Percentiles rank a stretch among this genome's conserved stretches.
Evolutionary conservation across 2,797 vertebrate genomes (phyloP).

Genomic region (Eulemur albifrons): DNA sequence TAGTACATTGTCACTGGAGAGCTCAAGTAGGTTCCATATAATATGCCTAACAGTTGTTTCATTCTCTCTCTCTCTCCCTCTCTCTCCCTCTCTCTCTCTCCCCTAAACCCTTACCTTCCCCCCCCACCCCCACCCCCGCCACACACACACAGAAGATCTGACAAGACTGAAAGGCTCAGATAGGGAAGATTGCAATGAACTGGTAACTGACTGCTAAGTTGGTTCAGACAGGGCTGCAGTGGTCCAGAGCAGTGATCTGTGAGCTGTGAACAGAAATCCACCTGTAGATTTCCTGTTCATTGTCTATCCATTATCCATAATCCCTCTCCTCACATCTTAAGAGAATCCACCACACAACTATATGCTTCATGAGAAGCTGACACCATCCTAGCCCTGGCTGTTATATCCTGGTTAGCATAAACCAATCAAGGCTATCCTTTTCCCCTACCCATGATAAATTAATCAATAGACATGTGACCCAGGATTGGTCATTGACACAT

Average conservation of each 20-base stretch:
- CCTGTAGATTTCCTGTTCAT: background rate
- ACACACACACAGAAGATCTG: background rate
- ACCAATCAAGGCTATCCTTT: background rate
- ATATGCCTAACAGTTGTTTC: background rate
- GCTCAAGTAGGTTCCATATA: background rate
- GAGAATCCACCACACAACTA: background rate
- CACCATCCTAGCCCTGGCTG: background rate
- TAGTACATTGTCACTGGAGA: background rate
- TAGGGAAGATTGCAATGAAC: conserved; percentile 14
- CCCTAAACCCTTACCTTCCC: accelerated
- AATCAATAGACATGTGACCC: background rate
- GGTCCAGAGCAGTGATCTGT: conserved; percentile 27
- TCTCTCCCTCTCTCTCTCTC: background rate
- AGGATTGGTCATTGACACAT: background rate
- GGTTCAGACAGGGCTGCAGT: conserved; percentile 16
- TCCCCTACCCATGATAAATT: background rate
- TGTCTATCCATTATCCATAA: background rate
- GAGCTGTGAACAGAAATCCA: conserved; percentile 57
- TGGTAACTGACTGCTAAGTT: conserved; percentile 52
- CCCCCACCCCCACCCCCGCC: too few relatives aligned
- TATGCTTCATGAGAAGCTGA: background rate
- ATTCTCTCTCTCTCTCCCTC: background rate
- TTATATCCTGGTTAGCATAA: background rate
- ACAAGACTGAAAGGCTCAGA: background rate
- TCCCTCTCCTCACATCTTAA: background rate